These are phyloP conservation scores for Neelides sp. DNA, from an alignment of 1,140 invertebrate genomes.

Conservation along the genomic window DNA sequence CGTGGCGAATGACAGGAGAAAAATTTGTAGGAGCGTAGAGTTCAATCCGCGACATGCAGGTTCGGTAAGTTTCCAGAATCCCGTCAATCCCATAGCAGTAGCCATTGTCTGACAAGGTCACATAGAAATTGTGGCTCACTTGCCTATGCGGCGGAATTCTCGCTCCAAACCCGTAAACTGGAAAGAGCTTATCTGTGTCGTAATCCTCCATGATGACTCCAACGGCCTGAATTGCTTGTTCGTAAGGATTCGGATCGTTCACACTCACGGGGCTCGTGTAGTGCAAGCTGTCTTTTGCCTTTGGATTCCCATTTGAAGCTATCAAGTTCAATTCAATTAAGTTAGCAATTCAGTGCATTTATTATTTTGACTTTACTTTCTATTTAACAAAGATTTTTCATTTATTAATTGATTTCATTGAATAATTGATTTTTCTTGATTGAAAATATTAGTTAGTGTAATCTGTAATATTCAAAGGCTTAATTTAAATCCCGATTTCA, in stretches of 20 bases:
- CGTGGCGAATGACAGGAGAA: constrained; percentile 48
- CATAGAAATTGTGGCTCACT: constrained; percentile 46
- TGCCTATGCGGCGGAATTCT: constrained; percentile 40
- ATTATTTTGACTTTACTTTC: too few species aligned
- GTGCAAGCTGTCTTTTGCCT: constrained; percentile 45
- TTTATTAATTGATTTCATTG: too few species aligned
- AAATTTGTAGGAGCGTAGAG: constrained; percentile 55
- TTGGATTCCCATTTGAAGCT: constrained; percentile 52
- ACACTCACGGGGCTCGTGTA: constrained; percentile 41
- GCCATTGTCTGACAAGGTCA: constrained; percentile 46
- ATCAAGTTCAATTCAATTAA: too few species aligned
- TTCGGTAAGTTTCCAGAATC: constrained; percentile 23
- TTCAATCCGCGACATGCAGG: constrained; percentile 33
- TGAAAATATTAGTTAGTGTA: too few species aligned
- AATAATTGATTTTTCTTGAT: too few species aligned
- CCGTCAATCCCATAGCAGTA: constrained; percentile 40
- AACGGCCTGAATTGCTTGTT: constrained; percentile 44
- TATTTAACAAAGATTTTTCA: too few species aligned
- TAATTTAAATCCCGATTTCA: too few species aligned
- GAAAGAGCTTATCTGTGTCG: constrained; percentile 42
- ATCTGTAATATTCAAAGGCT: too few species aligned
- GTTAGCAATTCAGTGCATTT: too few species aligned
- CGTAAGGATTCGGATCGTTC: constrained; percentile 46
- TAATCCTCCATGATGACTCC: constrained; percentile 53
- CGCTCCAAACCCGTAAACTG: constrained; percentile 46